Evolutionary conservation across 2,888 invertebrate species (phyloP), one percentile per base, ranked within the genome.

Genomic region (Morpho achilles): DNA sequence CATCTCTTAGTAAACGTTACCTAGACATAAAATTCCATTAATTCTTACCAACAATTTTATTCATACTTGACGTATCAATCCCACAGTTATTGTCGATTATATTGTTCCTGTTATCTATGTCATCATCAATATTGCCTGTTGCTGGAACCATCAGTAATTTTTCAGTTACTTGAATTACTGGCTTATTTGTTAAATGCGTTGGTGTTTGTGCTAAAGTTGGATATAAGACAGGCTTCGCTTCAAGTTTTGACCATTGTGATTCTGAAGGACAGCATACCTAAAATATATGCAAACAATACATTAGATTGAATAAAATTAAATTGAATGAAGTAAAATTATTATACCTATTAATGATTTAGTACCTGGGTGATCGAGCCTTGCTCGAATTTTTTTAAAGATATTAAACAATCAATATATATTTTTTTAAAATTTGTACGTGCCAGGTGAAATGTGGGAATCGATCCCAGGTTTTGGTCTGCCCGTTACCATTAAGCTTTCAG

Each of bases 221-320:
- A 39, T 54, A 65, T 50, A 58, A 39, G 0, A 66, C 53, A 22
- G 66, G 69, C 7, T 59, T 62, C 23, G 61, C 49, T n/a, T 53
- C 50, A 59, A 67, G 67, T 4, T 45, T 53, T 0, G 60, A 42
- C 73, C 72, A 72, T n/a, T 63, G 53, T 7, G 53, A 49, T 60
- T 59, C 41, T 0, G 68, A 58, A 46, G 73, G 73, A 49, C 74
- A 74, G 61, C 73, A 74, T 2, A 72, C 69, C 72, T 74, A 66
- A 41, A 62, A 61, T 22, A 46, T 10, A 7, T 49, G 1, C 4
- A 9, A 43, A 43, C 9, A 43, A 4, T 45, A 10, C 16, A 10
- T 45, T 45, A 45, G 32, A 32, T 32, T 32, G 32, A 32, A 3
- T 5, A 5, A 16, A 16, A 16, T 16, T 16, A 16, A 16, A 16